Base-by-base conservation (phyloP, 2,113 vertebrate genomes). In the Oreochromis tanganicae region DNA sequence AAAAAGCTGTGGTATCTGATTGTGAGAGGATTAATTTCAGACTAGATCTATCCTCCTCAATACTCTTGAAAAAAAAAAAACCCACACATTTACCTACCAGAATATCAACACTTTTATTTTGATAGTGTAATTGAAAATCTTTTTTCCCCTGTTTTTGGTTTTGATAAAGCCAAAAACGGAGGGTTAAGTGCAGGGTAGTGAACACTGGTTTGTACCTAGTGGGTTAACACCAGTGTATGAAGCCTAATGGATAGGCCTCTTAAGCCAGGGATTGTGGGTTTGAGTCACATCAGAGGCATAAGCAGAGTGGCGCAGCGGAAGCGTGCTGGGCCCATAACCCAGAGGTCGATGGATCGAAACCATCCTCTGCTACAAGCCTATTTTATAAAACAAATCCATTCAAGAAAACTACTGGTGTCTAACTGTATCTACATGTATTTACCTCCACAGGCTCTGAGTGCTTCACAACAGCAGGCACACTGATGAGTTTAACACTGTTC, bases 301-400 rank as follows among this genome's bases (percentile, higher is more conserved):
- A 83, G 96, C 96, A 97, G 96, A 97, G 96, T 97, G 96, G 96
- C 95, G 96, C 96, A 97, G 96, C 96, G 96, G 96, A 97, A 96
- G 96, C 96, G 96, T 97, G 96, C 96, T 97, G 96, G 96, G 96
- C 96, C 96, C 96, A 96, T 97, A 96, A 97, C 96, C 96, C 96
- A 97, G 96, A 97, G 96, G 96, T 97, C 95, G 96, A 97, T 97
- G 96, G 96, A 96, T 97, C 96, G 96, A 97, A 97, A 97, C 96
- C 96, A 96, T 96, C 95, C 96, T 97, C 96, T 97, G 95, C 96
- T 96, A 96, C 1, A 3, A 7, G 2, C 3, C 1, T 7, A 0
- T 73, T 7, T 27, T 11, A 16, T 4, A 27, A 73, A 21, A 46
- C 3, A 73, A 73, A 73, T 46, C 41, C 8, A 46, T 29, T 4